Evolutionary conservation across 2,888 invertebrate genomes (phyloP).

Genomic region (Athalia cordata): DNA sequence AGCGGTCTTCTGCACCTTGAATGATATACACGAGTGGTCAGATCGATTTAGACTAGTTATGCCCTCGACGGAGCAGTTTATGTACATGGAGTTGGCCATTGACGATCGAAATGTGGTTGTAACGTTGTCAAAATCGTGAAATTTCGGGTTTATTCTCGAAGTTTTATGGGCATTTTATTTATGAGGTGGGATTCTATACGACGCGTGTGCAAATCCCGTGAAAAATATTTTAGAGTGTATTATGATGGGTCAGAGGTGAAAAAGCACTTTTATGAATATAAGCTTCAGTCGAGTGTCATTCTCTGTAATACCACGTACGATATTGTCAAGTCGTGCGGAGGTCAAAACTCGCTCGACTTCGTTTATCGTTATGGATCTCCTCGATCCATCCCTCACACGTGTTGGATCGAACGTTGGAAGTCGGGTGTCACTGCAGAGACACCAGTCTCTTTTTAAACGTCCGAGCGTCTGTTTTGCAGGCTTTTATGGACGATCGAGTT

Average conservation of each 20-base stretch:
- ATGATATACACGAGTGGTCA: slow-evolving; percentile 17
- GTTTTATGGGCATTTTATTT: too few relatives aligned
- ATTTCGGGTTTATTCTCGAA: too few relatives aligned
- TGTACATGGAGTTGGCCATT: background rate
- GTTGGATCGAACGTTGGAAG: background rate
- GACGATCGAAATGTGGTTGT: too few relatives aligned
- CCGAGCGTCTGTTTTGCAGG: slow-evolving; percentile 5
- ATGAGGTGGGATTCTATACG: too few relatives aligned
- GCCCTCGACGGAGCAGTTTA: background rate
- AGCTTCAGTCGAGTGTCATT: too few relatives aligned
- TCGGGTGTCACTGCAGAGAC: background rate
- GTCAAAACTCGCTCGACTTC: slow-evolving; percentile 4
- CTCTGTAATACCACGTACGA: too few relatives aligned
- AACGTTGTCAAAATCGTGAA: too few relatives aligned
- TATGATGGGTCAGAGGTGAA: too few relatives aligned
- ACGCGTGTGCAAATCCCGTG: too few relatives aligned
- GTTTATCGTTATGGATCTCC: background rate
- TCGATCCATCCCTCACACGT: slow-evolving; percentile 10
- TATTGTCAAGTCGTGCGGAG: too few relatives aligned
- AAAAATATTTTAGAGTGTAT: too few relatives aligned
- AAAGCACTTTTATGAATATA: too few relatives aligned
- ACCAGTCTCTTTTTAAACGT: slow-evolving; percentile 14
- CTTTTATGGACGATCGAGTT: slow-evolving; percentile 41
- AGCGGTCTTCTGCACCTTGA: slow-evolving; percentile 13
- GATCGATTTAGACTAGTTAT: slow-evolving; percentile 19